Evolutionary conservation across 2,888 invertebrate genomes (phyloP).

Genomic region (Acanthosepion lycidas): DNA sequence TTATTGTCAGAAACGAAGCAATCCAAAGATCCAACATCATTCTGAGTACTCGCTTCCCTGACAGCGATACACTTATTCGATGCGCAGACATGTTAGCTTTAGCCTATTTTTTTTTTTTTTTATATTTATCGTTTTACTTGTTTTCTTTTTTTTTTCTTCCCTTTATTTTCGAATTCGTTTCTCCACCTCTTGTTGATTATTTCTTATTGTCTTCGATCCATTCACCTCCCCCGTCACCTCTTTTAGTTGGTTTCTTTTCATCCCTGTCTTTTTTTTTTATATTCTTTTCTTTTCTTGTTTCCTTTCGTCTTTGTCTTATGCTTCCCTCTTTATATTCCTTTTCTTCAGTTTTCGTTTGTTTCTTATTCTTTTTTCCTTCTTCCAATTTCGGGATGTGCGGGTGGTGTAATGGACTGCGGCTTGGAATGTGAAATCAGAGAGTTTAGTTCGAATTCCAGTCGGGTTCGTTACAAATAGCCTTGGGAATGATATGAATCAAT

Average conservation of each 20-base stretch:
- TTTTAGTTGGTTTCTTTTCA: background rate
- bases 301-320: background rate
- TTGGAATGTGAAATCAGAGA: too few relatives aligned
- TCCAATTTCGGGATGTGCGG: background rate
- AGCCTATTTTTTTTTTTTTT: background rate
- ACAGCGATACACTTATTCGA: background rate
- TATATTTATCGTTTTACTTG: background rate
- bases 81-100: background rate
- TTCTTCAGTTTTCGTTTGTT: background rate
- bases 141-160: background rate
- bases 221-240: background rate
- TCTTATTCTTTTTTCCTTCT: background rate
- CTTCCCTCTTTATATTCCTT: background rate
- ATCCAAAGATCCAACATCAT: background rate
- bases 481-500: too few relatives aligned
- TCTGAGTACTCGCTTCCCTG: background rate
- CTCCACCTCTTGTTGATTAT: background rate
- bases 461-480: too few relatives aligned
- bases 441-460: too few relatives aligned
- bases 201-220: background rate
- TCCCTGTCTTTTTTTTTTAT: background rate
- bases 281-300: background rate
- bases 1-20: slow-evolving; percentile 33
- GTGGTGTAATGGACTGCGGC: too few relatives aligned
- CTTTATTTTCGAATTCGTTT: background rate